phyloP scores from a whole-genome alignment of 2,888 invertebrate genomes.

The Hylaea fasciaria region DNA sequence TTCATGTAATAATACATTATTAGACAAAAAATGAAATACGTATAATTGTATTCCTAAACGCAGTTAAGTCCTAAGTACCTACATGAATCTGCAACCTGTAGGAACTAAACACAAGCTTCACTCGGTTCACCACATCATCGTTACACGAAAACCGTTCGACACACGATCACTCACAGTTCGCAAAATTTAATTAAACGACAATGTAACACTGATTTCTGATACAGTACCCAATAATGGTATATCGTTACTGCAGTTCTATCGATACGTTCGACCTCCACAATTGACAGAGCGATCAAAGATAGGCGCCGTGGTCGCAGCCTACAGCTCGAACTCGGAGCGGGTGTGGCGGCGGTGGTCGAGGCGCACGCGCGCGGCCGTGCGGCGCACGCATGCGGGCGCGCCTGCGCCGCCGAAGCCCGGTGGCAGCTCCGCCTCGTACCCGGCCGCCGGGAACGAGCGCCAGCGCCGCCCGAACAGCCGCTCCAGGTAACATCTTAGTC shows the following conservation, averaged over 20 bases:
- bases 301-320: slow-evolving; percentile 45
- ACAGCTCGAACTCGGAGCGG: slow-evolving; percentile 82
- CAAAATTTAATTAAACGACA: slow-evolving; percentile 44
- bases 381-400: slow-evolving; percentile 75
- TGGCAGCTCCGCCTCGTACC: slow-evolving; percentile 70
- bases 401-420: slow-evolving; percentile 57
- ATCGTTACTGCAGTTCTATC: slow-evolving; percentile 54
- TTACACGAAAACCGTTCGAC: slow-evolving; percentile 59
- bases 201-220: slow-evolving; percentile 19
- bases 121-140: slow-evolving; percentile 66
- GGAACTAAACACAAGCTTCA: slow-evolving; percentile 83
- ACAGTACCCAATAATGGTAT: slow-evolving; percentile 1
- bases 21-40: slow-evolving; percentile 47
- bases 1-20: slow-evolving; percentile 19
- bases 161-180: slow-evolving; percentile 54
- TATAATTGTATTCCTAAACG: slow-evolving; percentile 27
- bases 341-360: slow-evolving; percentile 79
- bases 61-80: slow-evolving; percentile 51
- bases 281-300: slow-evolving; percentile 58
- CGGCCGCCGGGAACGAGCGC: slow-evolving; percentile 79
- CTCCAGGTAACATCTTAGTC: slow-evolving; percentile 91
- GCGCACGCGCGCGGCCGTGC: slow-evolving; percentile 68
- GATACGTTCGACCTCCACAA: slow-evolving; percentile 55
- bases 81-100: slow-evolving; percentile 68
- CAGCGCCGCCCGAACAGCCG: slow-evolving; percentile 87